These are phyloP conservation scores for Anisognathus igniventris DNA, from an alignment of 2,797 vertebrate species.

Conservation along the genomic window DNA sequence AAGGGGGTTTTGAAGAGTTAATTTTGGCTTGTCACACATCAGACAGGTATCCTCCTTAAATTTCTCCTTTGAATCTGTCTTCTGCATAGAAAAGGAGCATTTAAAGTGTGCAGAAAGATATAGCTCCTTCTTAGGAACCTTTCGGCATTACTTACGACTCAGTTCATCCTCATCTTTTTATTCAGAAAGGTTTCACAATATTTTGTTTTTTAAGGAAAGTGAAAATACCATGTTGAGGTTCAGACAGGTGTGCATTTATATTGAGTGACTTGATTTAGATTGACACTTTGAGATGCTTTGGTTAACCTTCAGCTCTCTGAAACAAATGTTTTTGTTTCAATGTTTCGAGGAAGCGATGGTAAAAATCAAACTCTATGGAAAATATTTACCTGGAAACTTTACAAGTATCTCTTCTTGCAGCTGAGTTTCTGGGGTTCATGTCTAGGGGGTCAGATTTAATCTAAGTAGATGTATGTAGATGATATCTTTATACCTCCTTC, in stretches of 20 bases:
- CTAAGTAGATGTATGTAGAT: not conserved
- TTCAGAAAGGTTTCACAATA: not conserved
- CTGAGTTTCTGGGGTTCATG: not conserved
- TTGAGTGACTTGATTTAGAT: not conserved
- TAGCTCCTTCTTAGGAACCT: not conserved
- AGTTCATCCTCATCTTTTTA: not conserved
- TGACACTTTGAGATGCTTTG: not conserved
- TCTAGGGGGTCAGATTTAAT: not conserved
- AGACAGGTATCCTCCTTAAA: not conserved
- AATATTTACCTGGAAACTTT: not conserved
- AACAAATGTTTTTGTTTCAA: not conserved
- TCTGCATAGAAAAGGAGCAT: not conserved
- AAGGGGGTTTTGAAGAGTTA: not conserved
- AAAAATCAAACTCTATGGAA: not conserved
- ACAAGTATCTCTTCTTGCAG: not conserved
- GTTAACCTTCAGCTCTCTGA: not conserved
- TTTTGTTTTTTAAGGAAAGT: not conserved
- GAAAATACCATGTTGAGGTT: not conserved
- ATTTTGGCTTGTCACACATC: not conserved
- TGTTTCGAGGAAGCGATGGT: rapidly evolving
- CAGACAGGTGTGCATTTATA: not conserved
- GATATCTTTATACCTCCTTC: not conserved
- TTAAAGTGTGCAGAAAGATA: not conserved
- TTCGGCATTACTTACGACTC: not conserved
- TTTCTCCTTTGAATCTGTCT: not conserved